phyloP scores from a whole-genome alignment of 2,888 invertebrate genomes.

The Parnassius mnemosyne region DNA sequence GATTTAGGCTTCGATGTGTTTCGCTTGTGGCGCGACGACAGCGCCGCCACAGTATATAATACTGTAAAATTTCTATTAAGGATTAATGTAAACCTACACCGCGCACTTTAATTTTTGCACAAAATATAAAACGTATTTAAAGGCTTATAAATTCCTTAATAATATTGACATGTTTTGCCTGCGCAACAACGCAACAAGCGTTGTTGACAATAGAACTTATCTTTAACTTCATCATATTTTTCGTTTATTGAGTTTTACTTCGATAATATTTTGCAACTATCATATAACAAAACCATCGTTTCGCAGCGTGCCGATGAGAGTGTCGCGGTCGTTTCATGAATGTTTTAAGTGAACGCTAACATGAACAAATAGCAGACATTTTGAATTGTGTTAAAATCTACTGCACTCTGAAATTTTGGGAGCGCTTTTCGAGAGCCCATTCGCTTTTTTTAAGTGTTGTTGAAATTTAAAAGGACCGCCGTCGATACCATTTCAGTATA shows the following conservation, averaged over 20 bases:
- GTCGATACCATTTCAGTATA: too few relatives aligned
- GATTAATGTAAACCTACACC: too few relatives aligned
- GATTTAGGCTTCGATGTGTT: too few relatives aligned
- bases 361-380: not conserved
- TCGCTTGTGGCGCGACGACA: too few relatives aligned
- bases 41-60: too few relatives aligned
- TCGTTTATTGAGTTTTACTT: too few relatives aligned
- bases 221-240: too few relatives aligned
- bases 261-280: not conserved
- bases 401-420: not conserved
- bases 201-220: too few relatives aligned
- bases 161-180: not conserved
- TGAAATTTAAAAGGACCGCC: not conserved
- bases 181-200: too few relatives aligned
- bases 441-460: not conserved
- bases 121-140: not conserved
- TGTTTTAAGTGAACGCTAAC: constrained; percentile 6
- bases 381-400: not conserved
- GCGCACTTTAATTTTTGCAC: too few relatives aligned
- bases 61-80: too few relatives aligned
- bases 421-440: not conserved
- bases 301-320: not conserved
- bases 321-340: constrained; percentile 10
- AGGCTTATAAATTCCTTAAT: not conserved
- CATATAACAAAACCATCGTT: not conserved